Percentiles rank a stretch among this genome's conserved stretches.
These are phyloP conservation scores for Chaetura pelagica DNA, from an alignment of 2,113 vertebrate genomes.

Conservation along the genomic window DNA sequence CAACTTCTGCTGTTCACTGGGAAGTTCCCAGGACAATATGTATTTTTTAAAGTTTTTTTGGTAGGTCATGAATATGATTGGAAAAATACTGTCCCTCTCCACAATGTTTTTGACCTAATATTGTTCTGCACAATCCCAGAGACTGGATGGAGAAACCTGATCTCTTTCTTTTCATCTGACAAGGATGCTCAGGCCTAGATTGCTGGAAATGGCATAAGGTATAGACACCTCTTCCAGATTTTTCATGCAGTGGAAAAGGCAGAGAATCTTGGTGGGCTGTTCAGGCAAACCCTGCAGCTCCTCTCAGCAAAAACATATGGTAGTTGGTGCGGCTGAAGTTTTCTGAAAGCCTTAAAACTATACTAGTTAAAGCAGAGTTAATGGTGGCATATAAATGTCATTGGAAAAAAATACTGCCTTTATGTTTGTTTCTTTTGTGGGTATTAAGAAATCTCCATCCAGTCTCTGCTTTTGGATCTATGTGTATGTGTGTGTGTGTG, in stretches of 20 bases:
- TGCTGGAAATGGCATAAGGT: not conserved
- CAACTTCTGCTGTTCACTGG: not conserved
- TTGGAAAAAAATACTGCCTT: not conserved
- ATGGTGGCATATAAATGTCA: not conserved
- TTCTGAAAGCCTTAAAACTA: not conserved
- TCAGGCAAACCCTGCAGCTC: not conserved
- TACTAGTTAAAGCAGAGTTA: not conserved
- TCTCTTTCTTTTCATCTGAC: not conserved
- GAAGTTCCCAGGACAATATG: not conserved
- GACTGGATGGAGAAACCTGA: not conserved
- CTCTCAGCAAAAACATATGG: not conserved
- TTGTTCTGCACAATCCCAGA: not conserved
- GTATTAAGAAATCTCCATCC: not conserved
- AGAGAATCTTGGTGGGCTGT: not conserved
- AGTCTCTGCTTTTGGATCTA: not conserved
- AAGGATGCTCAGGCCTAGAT: not conserved
- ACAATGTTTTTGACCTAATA: not conserved
- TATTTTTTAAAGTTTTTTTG: not conserved
- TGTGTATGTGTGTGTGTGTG: not conserved
- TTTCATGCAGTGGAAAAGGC: not conserved
- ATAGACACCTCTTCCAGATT: not conserved
- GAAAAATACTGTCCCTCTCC: not conserved
- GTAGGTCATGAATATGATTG: not conserved
- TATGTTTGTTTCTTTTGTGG: not conserved
- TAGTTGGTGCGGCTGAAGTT: not conserved